A percentile compares a stretch with the other conserved stretches of the same genome.
Conservation (phyloP, 2,888 invertebrate genomes). For the Lycaena phlaeas region DNA sequence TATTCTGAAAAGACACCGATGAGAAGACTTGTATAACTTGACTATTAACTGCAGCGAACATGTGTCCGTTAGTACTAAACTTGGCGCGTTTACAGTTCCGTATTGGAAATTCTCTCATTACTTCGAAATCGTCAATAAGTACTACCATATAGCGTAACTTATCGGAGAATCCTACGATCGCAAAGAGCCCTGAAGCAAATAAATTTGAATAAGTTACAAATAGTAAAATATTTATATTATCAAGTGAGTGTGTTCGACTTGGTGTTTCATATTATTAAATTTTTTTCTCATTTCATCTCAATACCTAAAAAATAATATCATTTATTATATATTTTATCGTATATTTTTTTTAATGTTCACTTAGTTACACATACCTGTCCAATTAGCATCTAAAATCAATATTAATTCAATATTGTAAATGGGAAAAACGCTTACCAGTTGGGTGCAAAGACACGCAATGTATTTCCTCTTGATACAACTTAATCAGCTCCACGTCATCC, state of each 20-base stretch:
- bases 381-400: too few species aligned
- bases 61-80: slow-evolving; percentile 90
- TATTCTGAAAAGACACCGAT: slow-evolving; percentile 83
- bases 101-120: slow-evolving; percentile 79
- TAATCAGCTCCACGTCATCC: slow-evolving; percentile 82
- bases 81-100: slow-evolving; percentile 83
- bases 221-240: too few species aligned
- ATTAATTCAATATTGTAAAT: too few species aligned
- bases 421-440: slow-evolving; percentile 42
- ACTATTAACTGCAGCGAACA: slow-evolving; percentile 92
- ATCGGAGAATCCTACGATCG: slow-evolving; percentile 92
- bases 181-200: slow-evolving; percentile 83
- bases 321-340: too few species aligned
- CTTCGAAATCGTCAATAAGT: slow-evolving; percentile 88
- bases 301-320: too few species aligned
- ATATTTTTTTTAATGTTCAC: too few species aligned
- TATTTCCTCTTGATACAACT: slow-evolving; percentile 88
- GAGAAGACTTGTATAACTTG: slow-evolving; percentile 91
- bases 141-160: slow-evolving; percentile 91
- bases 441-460: slow-evolving; percentile 84
- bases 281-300: too few species aligned
- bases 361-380: too few species aligned
- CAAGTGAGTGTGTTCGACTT: too few species aligned
- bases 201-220: background rate
- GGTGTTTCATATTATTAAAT: too few species aligned